phyloP scores from a whole-genome alignment of 2,888 invertebrate species.

The Crepidodera aurea region DNA sequence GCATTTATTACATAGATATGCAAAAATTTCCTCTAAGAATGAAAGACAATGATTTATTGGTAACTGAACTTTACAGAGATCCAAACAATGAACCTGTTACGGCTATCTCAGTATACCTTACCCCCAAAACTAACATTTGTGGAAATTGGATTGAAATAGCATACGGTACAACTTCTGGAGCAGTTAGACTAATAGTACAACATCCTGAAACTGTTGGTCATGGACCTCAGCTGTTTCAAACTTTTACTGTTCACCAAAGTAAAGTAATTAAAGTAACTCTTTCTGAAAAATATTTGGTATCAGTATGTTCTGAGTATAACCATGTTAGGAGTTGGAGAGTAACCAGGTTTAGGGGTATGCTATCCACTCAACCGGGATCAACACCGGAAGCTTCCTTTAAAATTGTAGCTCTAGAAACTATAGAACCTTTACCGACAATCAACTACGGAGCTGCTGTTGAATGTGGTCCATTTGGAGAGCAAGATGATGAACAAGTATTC shows the following conservation, averaged over 20 bases:
- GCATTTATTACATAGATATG: slow-evolving; percentile 99
- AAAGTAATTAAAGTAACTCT: slow-evolving; percentile 94
- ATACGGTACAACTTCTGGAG: slow-evolving; percentile 95
- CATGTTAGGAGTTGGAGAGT: slow-evolving; percentile 98
- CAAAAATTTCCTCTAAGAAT: slow-evolving; percentile 98
- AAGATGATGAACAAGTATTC: slow-evolving; percentile 97
- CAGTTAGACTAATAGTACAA: slow-evolving; percentile 96
- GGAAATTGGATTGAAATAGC: slow-evolving; percentile 99
- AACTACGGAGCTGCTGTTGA: slow-evolving; percentile 64
- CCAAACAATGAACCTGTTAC: slow-evolving; percentile 95
- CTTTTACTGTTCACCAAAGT: slow-evolving; percentile 96
- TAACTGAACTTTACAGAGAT: slow-evolving; percentile 95
- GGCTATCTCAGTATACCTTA: slow-evolving; percentile 96
- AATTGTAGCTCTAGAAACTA: slow-evolving; percentile 81
- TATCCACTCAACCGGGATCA: slow-evolving; percentile 98
- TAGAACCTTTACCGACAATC: slow-evolving; percentile 64
- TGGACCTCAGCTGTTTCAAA: slow-evolving; percentile 97
- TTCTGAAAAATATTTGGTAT: slow-evolving; percentile 94
- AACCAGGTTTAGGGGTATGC: slow-evolving; percentile 97
- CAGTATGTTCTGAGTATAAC: slow-evolving; percentile 97
- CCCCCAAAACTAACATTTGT: slow-evolving; percentile 97
- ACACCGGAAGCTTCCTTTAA: slow-evolving; percentile 98
- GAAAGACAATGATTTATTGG: slow-evolving; percentile 98
- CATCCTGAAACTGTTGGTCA: slow-evolving; percentile 99
- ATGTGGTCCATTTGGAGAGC: slow-evolving; percentile 94